Evolutionary conservation across 2,888 invertebrate genomes (phyloP), one percentile per base, ranked within the genome.

Genomic region (Rotaria sp.): DNA sequence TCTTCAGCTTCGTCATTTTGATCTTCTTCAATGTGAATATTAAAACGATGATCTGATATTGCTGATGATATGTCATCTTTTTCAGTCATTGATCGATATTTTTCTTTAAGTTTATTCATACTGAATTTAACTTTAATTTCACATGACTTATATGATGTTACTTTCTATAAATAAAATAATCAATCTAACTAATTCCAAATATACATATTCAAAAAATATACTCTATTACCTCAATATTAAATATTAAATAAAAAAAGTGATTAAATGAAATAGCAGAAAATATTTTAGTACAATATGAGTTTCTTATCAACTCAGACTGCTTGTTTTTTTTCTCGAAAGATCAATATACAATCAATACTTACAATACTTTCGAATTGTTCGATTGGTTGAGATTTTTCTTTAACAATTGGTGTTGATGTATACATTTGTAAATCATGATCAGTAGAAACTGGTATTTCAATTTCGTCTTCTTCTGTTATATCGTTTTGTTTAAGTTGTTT

Each of bases 371-470:
- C 35, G 0, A 4, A 15, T 67, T 30, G 26, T 67, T 35, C 67
- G 1, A 35, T 11, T 30, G 35, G 15, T 35, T 67, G 4, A 0
- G 67, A 4, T 18, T 67, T 67, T 35, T 67, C 67, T 67, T 67
- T 67, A 8, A 18, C 67, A 35, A 21, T 8, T 35, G 35, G 67
- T 67, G 67, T 67, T 38, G 67, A 45, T 45, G 80, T 45, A n/a
- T 80, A 80, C 13, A 15, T 45, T 80, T 45, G 80, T 45, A 80
- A n/a, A 45, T 80, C 80, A n/a, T 80, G 80, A 80, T 80, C 80
- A 26, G n/a, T 26, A 8, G 67, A 67, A 15, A 21, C 2, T 21
- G 0, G 1, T 35, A 67, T 35, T 80, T 80, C 45, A 13, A 15
- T 45, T 1, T 45, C 80, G 21, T 80, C 67, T n/a, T 11, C 35